Base-by-base conservation (phyloP, 23 tunicate genomes). In the Oikopleura vanhoeffeni region DNA sequence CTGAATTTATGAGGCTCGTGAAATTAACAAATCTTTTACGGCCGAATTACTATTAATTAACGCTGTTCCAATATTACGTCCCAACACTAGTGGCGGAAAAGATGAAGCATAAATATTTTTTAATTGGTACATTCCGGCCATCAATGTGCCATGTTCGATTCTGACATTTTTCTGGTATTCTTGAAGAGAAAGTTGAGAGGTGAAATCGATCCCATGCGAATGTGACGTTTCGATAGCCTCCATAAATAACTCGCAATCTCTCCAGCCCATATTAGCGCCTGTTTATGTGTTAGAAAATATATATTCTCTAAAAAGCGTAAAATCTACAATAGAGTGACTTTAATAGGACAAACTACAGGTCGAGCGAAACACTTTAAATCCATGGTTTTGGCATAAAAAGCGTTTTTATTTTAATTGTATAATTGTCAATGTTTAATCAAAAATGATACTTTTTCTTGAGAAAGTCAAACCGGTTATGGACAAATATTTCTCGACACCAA, bases 241-340 rank as follows among this genome's bases (percentile, higher is more conserved):
- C 27, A 30, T 71, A 18, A 71, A 30, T 30, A 71, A 32, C 79
- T 71, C 79, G 32, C 27, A 18, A 71, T 71, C 79, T 2, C 79
- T 28, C 79, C 79, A 71, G 34, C 79, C 79, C 79, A 71, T 71
- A 32, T 71, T 71, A 38, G 79, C 79, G 3, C 79, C 79, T 49
- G 13, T 49, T 24, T 24, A 49, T 8, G 64, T 13, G 64, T 49
- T 49, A 13, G 64, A 49, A 49, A 49, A 8, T 24, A 8, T 49
- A 49, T 49, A 49, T 49, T 49, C 24, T 49, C n/a, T n/a, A n/a
- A n/a, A n/a, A n/a, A n/a, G n/a, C n/a, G n/a, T n/a, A n/a, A n/a
- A n/a, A n/a, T n/a, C n/a, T n/a, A n/a, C n/a, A n/a, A n/a, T n/a
- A n/a, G n/a, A n/a, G n/a, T n/a, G n/a, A n/a, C n/a, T n/a, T n/a